Base-by-base conservation (phyloP, 2,888 invertebrate genomes). In the Leptinotarsa haldemani region DNA sequence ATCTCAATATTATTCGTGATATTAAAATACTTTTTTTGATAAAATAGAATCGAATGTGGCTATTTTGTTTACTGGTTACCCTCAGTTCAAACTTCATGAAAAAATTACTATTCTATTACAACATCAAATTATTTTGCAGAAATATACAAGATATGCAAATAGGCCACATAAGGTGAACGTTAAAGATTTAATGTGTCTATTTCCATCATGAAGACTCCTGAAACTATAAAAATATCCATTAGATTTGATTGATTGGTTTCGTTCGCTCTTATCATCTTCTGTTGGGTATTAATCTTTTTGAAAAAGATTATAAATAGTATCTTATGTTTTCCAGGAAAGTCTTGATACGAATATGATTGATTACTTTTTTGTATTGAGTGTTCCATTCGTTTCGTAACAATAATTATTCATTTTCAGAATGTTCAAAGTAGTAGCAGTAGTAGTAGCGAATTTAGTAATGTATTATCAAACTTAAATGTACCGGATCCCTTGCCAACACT, bases 401-500 rank as follows among this genome's bases (percentile, higher is more conserved):
- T 22, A 56, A 56, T 22, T 22, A 25, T 68, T 67, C 30, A 66
- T 74, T 83, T 82, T 30, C 78, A 87, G 86, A 84, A 85, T 81
- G 83, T 83, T 77, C 86, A 86, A 80, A 84, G 83, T 77, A 82
- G 83, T 78, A 87, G 86, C 64, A 85, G 87, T 80, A 84, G 86
- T 81, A 85, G 84, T 81, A 85, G 86, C 79, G 84, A 85, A 53
- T 81, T 83, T 76, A 86, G 86, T 75, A 86, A 86, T 74, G 87
- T 87, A 75, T 79, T 86, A 74, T 82, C 84, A 4, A 85, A 84
- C 79, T 78, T 86, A 74, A 85, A 85, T 72, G 85, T 85, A 52
- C 79, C 84, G 52, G 87, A 86, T 70, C 84, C 90, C 9, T 89
- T 96, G 83, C 96, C 96, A 20, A 96, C 96, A 7, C 89, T 97